Percentiles rank a stretch among this genome's conserved stretches.
Evolutionary conservation across 2,113 vertebrate species (phyloP).

Genomic region (Sminthopsis crassicaudata): DNA sequence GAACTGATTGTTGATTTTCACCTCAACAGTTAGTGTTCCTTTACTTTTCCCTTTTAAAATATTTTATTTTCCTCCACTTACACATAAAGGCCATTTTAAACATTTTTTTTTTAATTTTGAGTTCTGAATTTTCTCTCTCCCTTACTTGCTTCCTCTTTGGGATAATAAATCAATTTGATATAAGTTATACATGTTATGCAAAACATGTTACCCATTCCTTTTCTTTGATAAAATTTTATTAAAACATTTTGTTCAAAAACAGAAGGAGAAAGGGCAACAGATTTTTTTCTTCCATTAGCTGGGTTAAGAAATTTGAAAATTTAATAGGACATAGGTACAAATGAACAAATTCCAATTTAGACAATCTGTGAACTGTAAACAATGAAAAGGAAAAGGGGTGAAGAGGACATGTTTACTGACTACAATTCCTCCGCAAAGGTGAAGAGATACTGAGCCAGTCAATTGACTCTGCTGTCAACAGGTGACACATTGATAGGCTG

Average conservation of each 20-base stretch:
- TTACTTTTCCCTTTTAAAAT: background rate
- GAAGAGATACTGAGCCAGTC: background rate
- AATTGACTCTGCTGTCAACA: background rate
- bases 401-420: background rate
- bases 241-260: background rate
- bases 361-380: background rate
- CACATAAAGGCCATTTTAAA: no score
- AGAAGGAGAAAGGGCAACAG: background rate
- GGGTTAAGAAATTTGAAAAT: background rate
- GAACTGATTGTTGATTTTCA: conserved; percentile 2
- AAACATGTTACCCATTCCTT: background rate
- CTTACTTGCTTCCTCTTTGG: no score
- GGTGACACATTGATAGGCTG: background rate
- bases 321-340: background rate
- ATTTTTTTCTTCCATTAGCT: background rate
- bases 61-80: no score
- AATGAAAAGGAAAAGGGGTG: background rate
- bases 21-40: background rate
- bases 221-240: background rate
- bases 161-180: no score
- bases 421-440: background rate
- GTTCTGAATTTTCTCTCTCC: no score
- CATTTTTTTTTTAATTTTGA: no score
- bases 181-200: no score
- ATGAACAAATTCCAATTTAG: background rate